phyloP scores from a whole-genome alignment of 2,113 vertebrate species.

The Brachyhypopomus gauderio region DNA sequence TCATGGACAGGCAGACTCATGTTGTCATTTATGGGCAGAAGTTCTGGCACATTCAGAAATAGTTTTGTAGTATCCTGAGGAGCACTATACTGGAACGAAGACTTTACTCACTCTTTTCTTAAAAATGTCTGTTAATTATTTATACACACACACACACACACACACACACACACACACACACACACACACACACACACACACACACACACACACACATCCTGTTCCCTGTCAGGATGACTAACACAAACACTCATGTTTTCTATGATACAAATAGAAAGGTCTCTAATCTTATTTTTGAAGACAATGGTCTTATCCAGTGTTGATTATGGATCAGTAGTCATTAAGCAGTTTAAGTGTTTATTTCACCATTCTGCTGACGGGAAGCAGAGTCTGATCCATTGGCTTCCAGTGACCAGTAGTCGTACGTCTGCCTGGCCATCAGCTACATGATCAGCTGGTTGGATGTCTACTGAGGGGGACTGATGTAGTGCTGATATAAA shows the following conservation, averaged over 20 bases:
- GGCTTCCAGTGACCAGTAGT: conserved; percentile 1
- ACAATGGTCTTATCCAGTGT: background rate
- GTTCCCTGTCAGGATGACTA: too few relatives aligned
- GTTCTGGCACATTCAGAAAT: conserved; percentile 50
- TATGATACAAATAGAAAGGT: background rate
- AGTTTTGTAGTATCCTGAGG: conserved; percentile 22
- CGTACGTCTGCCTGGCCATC: background rate
- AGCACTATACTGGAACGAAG: background rate
- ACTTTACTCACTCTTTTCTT: background rate
- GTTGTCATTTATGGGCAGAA: conserved; percentile 50
- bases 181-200: too few relatives aligned
- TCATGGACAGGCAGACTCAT: conserved; percentile 73
- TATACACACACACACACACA: too few relatives aligned
- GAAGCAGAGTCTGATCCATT: conserved; percentile 17
- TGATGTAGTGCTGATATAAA: background rate
- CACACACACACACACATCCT: too few relatives aligned
- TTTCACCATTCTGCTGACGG: conserved; percentile 27
- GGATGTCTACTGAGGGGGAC: background rate
- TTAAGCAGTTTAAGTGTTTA: background rate
- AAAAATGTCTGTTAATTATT: too few relatives aligned
- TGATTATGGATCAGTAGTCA: conserved; percentile 15
- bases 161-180: too few relatives aligned
- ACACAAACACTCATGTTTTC: background rate
- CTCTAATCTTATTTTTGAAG: background rate
- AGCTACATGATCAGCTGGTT: conserved; percentile 13